Evolutionary conservation across 2,888 invertebrate genomes (phyloP), one percentile per base, ranked within the genome.

Genomic region (Pachymerium ferrugineum): DNA sequence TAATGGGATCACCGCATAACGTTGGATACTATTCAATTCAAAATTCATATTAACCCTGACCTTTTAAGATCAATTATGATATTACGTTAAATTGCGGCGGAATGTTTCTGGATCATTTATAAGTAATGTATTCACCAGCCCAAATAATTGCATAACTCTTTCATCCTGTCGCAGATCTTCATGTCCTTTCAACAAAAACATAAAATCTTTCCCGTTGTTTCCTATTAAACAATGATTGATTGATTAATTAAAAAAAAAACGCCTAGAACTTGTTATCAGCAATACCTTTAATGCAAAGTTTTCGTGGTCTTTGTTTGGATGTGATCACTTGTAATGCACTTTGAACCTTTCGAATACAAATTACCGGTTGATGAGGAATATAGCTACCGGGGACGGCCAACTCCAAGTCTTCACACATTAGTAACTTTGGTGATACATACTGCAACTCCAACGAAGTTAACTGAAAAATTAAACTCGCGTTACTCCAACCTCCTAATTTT

Each of bases 81-180:
- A 28, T 80, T 78, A 84, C 83, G 88, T 88, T 31, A 94, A 84
- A 83, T 97, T 96, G 76, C 94, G 85, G 25, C 94, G 84, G 84
- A 94, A 95, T 0, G 99, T 99, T 81, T 97, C 96, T 0, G 96
- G 94, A 85, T 99, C 96, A 78, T 94, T 93, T 69, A 95, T 87
- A 0, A 99, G 86, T 22, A 99, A 84, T 0, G 97, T 97, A 83
- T 99, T 99, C 73, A 98, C 97, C 74, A 99, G 87, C 19, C 98
- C 97, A 83, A 88, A 87, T 90, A 99, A 86, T 83, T 99, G 99
- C 98, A 98, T 98, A 6, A 98, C 99, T 71, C 99, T 86, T 83
- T 99, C 99, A 83, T 99, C 99, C 82, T 99, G 99, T 0, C 99
- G 87, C 75, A 99, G 85, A 86, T 99, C 99, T 84, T 99, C 99